Evolutionary conservation across 2,888 invertebrate species (phyloP).

Genomic region (Drosophila flavopinicola): DNA sequence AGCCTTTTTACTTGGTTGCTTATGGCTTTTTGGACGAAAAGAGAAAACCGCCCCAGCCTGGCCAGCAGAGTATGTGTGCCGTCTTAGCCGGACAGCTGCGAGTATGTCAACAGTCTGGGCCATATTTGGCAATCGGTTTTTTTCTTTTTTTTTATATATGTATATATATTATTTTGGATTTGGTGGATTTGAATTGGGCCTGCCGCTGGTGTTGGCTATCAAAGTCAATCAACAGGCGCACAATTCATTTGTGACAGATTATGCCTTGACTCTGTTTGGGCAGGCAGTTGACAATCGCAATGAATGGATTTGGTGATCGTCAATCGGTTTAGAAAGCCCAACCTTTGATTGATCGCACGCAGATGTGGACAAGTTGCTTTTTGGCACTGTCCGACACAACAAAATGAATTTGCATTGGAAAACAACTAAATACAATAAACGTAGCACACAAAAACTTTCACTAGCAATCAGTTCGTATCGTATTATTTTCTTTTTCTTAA

Average conservation of each 20-base stretch:
- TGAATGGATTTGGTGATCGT: constrained; percentile 29
- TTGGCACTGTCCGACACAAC: constrained; percentile 39
- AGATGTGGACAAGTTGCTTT: constrained; percentile 23
- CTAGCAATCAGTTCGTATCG: constrained; percentile 26
- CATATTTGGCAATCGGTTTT: constrained; percentile 54
- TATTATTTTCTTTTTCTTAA: constrained; percentile 29
- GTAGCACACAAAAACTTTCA: constrained; percentile 59
- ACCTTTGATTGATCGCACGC: constrained; percentile 63
- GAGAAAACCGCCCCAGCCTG: constrained; percentile 60
- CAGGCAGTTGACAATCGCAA: constrained; percentile 47
- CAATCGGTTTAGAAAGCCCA: constrained; percentile 69
- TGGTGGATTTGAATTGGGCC: constrained; percentile 62
- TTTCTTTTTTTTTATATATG: constrained; percentile 3
- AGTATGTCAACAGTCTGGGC: constrained; percentile 39
- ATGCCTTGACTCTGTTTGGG: constrained; percentile 68
- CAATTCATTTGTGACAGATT: constrained; percentile 78
- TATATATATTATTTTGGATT: constrained; percentile 10
- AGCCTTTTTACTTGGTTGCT: constrained; percentile 10
- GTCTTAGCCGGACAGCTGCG: constrained; percentile 15
- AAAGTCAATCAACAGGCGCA: constrained; percentile 64
- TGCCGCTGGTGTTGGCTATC: constrained; percentile 63
- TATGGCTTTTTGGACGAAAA: constrained; percentile 47
- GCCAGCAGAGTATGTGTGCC: constrained; percentile 13
- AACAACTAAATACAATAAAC: constrained; percentile 23
- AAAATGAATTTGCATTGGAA: constrained; percentile 69